Percentiles rank a stretch among this genome's conserved stretches.
These are phyloP conservation scores for Dendrocincla fuliginosa DNA, from an alignment of 2,797 vertebrate species.

Conservation along the genomic window DNA sequence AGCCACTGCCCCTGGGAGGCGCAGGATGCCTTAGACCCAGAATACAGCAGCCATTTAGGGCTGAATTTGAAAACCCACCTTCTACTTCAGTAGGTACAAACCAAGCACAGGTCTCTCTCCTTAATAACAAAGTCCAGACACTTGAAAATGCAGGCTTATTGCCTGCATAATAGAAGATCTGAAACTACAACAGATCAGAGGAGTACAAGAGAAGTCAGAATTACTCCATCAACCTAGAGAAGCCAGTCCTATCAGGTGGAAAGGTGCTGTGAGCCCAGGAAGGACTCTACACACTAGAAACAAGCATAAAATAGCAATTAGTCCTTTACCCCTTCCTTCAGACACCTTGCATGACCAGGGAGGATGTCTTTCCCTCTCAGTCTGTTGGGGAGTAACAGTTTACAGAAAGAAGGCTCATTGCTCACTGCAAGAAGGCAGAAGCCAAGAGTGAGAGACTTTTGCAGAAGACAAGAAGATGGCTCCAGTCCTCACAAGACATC, in stretches of 20 bases:
- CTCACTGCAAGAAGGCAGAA: neutral
- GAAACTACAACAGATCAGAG: neutral
- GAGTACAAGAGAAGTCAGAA: neutral
- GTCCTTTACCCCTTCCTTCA: neutral
- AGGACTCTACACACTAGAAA: neutral
- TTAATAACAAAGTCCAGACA: neutral
- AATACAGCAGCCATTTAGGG: neutral
- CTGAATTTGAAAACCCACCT: neutral
- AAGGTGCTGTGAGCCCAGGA: neutral
- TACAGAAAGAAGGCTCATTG: neutral
- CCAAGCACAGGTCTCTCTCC: neutral
- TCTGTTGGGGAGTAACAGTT: neutral
- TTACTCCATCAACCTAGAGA: neutral
- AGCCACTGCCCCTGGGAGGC: neutral
- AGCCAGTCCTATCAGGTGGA: neutral
- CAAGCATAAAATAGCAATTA: neutral
- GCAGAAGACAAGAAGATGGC: neutral
- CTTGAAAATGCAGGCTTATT: neutral
- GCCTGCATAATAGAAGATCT: neutral
- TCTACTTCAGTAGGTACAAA: neutral
- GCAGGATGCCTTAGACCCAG: neutral
- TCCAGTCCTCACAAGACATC: neutral
- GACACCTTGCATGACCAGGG: neutral
- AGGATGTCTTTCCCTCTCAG: neutral
- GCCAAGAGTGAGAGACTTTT: neutral